These are phyloP conservation scores for Actinostola sp. DNA, from an alignment of 92 coral and sea anemone genomes.

Conservation along the genomic window DNA sequence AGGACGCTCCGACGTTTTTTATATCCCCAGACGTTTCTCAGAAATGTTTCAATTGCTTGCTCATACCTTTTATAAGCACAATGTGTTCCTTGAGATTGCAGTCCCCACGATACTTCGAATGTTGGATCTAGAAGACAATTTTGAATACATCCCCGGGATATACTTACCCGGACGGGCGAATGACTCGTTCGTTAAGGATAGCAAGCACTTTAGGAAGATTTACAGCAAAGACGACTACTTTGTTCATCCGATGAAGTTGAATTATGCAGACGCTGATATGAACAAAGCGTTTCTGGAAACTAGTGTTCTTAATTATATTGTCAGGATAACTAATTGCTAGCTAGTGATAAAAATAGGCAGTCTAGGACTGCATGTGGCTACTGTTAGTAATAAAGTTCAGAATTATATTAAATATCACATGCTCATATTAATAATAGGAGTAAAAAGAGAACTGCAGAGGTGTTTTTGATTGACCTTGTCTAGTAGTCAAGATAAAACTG, in stretches of 20 bases:
- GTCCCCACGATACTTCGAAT: constrained; percentile 84
- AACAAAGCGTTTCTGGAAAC: constrained; percentile 53
- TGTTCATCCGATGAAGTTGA: constrained; percentile 81
- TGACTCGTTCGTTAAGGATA: constrained; percentile 71
- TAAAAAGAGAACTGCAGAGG: too few relatives aligned
- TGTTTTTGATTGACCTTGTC: too few relatives aligned
- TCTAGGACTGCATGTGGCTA: too few relatives aligned
- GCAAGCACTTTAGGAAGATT: constrained; percentile 72
- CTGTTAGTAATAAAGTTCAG: too few relatives aligned
- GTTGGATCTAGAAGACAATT: constrained; percentile 63
- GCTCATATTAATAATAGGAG: too few relatives aligned
- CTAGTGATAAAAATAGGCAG: too few relatives aligned
- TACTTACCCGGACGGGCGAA: constrained; percentile 83
- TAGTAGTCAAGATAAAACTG: too few relatives aligned
- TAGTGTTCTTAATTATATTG: constrained; percentile 61
- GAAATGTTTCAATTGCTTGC: constrained; percentile 64
- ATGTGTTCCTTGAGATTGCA: constrained; percentile 85
- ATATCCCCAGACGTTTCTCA: constrained; percentile 71
- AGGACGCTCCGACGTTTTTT: constrained; percentile 87
- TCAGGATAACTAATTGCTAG: constrained; percentile 48
- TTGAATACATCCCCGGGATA: constrained; percentile 75
- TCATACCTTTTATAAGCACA: constrained; percentile 73
- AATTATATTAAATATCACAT: too few relatives aligned
- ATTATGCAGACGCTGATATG: constrained; percentile 60
- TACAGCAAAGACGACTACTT: constrained; percentile 65